phyloP scores from a whole-genome alignment of 2,888 invertebrate genomes.

The Deilephila elpenor region DNA sequence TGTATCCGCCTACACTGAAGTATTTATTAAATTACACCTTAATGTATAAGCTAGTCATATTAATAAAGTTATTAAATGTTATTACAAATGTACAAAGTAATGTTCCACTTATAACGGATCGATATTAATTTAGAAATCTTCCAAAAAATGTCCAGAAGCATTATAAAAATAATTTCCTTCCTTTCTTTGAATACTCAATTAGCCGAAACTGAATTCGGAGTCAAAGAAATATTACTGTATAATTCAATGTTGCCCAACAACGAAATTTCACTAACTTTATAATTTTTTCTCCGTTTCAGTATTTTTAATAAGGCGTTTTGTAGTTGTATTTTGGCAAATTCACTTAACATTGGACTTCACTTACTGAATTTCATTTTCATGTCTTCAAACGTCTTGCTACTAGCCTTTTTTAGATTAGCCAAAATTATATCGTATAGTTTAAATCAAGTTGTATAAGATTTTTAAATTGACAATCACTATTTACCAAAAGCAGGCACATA shows the following conservation, averaged over 20 bases:
- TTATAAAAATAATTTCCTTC: background rate
- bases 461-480: too few relatives aligned
- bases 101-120: background rate
- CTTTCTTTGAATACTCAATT: constrained; percentile 8
- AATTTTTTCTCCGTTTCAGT: background rate
- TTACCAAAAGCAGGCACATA: too few relatives aligned
- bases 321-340: too few relatives aligned
- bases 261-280: background rate
- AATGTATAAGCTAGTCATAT: too few relatives aligned
- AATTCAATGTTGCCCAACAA: constrained; percentile 3
- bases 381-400: too few relatives aligned
- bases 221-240: constrained; percentile 3
- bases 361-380: too few relatives aligned
- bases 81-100: constrained; percentile 4
- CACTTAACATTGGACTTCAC: too few relatives aligned
- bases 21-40: too few relatives aligned
- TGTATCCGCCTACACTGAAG: too few relatives aligned
- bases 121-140: constrained; percentile 2
- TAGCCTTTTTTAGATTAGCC: too few relatives aligned
- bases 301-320: background rate
- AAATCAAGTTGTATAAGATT: too few relatives aligned
- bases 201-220: background rate
- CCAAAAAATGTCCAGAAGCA: background rate
- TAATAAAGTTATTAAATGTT: background rate
- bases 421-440: too few relatives aligned